phyloP scores from a whole-genome alignment of 2,797 vertebrate species.

The Molossus alvarezi region DNA sequence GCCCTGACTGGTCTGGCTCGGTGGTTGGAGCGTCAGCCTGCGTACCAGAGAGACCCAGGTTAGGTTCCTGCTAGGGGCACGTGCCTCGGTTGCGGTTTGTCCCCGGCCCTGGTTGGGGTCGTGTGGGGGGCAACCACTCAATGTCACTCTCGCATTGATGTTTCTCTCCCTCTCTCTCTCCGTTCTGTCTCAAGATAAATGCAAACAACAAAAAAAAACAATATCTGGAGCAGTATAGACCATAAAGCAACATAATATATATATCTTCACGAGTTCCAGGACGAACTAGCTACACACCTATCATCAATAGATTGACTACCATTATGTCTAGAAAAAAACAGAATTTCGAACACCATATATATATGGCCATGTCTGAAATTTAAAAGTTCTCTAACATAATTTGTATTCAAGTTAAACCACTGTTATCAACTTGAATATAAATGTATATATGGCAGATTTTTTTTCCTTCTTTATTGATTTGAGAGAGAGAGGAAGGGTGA shows the following conservation, averaged over 20 bases:
- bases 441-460: not conserved
- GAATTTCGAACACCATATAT: not conserved
- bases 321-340: not conserved
- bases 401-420: not conserved
- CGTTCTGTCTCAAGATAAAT: too few species aligned
- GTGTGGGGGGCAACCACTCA: too few species aligned
- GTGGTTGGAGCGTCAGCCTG: too few species aligned
- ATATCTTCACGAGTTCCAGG: not conserved
- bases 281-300: not conserved
- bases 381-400: not conserved
- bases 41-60: too few species aligned
- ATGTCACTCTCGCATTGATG: too few species aligned
- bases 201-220: slow-evolving; percentile 75
- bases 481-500: too few species aligned
- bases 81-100: too few species aligned
- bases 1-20: slow-evolving; percentile 80
- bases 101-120: too few species aligned
- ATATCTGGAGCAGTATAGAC: slow-evolving; percentile 95
- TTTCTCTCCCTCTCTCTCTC: too few species aligned
- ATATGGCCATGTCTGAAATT: not conserved
- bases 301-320: not conserved
- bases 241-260: slow-evolving; percentile 89
- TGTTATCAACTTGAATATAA: not conserved
- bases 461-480: too few species aligned
- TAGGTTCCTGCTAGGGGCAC: too few species aligned